Percentiles rank a stretch among this genome's conserved stretches.
Conservation (phyloP, 2,888 invertebrate species). For the Caenorhabditis sp. region DNA sequence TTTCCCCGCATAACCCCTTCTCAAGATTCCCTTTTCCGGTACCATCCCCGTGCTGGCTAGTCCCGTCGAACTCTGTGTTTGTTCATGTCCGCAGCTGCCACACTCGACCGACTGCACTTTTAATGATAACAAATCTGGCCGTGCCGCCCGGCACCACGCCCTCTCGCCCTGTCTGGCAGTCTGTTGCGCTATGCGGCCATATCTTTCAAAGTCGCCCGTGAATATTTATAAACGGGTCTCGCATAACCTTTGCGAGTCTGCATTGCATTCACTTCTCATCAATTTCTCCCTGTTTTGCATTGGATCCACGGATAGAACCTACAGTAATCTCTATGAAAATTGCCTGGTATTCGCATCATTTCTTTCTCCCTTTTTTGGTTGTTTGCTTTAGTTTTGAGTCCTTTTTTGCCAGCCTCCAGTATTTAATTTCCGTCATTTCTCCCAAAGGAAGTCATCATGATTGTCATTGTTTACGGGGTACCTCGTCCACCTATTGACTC, state of each 20-base stretch:
- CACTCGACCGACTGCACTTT: constrained; percentile 11
- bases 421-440: no score
- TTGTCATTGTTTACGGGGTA: constrained; percentile 4
- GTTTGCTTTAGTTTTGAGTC: no score
- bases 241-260: background rate
- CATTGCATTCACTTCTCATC: background rate
- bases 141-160: constrained; percentile 1
- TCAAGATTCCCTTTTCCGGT: background rate
- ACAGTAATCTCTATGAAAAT: no score
- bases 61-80: background rate
- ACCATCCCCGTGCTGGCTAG: constrained; percentile 1
- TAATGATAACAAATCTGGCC: constrained; percentile 14
- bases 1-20: no score
- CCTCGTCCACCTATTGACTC: background rate
- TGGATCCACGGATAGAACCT: no score
- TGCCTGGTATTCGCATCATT: no score
- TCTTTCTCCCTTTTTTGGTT: no score
- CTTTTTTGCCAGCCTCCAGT: no score
- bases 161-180: background rate
- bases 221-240: background rate
- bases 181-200: background rate
- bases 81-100: background rate
- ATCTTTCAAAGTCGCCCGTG: background rate
- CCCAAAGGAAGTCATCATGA: no score
- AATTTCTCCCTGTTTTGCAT: no score